These are phyloP conservation scores for Oncorhynchus nerka DNA, from an alignment of 2,113 vertebrate species.

Conservation along the genomic window DNA sequence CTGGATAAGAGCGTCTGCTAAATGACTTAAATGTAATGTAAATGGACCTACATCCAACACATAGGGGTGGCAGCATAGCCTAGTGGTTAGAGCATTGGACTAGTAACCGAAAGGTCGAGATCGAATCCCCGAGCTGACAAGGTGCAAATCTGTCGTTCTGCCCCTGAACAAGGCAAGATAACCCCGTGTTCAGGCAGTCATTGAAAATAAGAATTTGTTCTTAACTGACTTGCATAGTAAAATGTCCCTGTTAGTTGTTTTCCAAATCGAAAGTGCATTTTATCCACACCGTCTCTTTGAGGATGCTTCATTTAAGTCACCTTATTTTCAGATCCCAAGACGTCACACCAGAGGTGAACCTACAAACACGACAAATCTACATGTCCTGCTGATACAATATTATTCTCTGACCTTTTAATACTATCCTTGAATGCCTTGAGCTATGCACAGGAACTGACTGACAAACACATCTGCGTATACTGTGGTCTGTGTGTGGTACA, in stretches of 20 bases:
- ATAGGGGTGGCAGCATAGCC: not conserved
- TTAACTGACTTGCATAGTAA: no score
- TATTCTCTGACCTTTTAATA: constrained; percentile 54
- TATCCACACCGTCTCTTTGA: not conserved
- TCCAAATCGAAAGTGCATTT: constrained; percentile 28
- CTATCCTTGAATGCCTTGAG: constrained; percentile 30
- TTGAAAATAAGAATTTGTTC: no score
- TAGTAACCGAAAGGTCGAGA: no score
- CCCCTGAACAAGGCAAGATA: no score
- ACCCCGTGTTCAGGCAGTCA: no score
- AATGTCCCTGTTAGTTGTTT: constrained; percentile 48
- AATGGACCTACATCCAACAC: not conserved
- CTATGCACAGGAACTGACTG: constrained; percentile 29
- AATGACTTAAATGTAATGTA: no score
- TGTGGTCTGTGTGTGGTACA: not conserved
- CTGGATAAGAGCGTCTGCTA: no score
- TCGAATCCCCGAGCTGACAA: no score
- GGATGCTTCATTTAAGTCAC: constrained; percentile 17
- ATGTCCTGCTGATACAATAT: constrained; percentile 49
- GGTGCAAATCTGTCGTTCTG: no score
- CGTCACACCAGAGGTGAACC: constrained; percentile 44
- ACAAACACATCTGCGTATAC: constrained; percentile 29
- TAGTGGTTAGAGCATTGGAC: no score
- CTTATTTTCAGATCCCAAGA: constrained; percentile 34
- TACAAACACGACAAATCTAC: constrained; percentile 42